Percentiles rank a stretch among this genome's conserved stretches.
These are phyloP conservation scores for Plumapathes pennacea DNA, from an alignment of 92 coral and sea anemone species.

Conservation along the genomic window DNA sequence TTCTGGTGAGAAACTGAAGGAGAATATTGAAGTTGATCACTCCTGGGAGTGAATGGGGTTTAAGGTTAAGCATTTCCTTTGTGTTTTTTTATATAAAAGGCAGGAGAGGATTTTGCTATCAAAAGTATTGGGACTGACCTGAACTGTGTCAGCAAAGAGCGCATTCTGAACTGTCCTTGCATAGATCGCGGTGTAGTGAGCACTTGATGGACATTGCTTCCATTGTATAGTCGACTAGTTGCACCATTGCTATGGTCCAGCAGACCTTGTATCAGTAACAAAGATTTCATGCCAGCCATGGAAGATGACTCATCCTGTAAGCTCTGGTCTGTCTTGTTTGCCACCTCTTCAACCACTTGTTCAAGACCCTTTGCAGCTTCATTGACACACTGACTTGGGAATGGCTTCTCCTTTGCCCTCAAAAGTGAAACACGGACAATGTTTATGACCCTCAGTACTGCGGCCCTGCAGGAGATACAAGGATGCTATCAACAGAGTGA, in stretches of 20 bases:
- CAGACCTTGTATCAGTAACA: conserved; percentile 44
- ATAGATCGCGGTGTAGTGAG: conserved; percentile 57
- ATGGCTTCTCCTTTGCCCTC: conserved; percentile 42
- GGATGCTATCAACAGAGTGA: too few species aligned
- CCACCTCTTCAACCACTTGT: conserved; percentile 37
- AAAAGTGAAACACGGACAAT: conserved; percentile 35
- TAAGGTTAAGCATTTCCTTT: too few species aligned
- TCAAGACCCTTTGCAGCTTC: conserved; percentile 42
- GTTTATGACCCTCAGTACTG: conserved; percentile 52
- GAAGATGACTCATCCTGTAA: conserved; percentile 12
- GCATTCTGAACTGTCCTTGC: conserved; percentile 49
- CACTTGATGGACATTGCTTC: conserved; percentile 8
- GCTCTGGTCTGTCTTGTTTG: neutral
- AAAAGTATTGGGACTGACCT: conserved; percentile 55
- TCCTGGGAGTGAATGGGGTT: too few species aligned
- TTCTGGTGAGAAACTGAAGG: too few species aligned
- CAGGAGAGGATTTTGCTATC: too few species aligned
- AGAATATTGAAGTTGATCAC: too few species aligned
- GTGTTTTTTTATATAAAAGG: too few species aligned
- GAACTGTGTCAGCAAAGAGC: conserved; percentile 71
- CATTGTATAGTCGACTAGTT: conserved; percentile 10
- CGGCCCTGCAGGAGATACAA: conserved; percentile 47
- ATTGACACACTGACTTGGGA: conserved; percentile 37
- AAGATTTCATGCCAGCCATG: conserved; percentile 62
- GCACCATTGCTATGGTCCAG: conserved; percentile 46